A percentile compares a stretch with the other conserved stretches of the same genome.
Conservation (phyloP, 2,113 vertebrate genomes). For the Hylia prasina region DNA sequence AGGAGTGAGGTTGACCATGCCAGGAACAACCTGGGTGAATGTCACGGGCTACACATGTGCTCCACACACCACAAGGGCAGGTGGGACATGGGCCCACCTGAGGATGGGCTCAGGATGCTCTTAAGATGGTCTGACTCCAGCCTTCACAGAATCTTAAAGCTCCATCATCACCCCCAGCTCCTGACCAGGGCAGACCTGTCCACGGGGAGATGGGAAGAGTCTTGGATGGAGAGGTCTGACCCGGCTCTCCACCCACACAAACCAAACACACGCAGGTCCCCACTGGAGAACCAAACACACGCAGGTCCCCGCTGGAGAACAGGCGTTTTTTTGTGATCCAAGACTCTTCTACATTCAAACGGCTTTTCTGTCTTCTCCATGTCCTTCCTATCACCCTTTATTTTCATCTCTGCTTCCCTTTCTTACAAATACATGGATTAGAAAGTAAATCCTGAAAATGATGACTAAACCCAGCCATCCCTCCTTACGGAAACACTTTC, state of each 20-base stretch:
- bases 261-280: neutral
- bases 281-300: neutral
- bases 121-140: neutral
- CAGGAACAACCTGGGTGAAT: fast-evolving
- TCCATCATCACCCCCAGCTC: neutral
- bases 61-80: fast-evolving
- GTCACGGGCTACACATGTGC: neutral
- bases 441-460: conserved; percentile 49
- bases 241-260: neutral
- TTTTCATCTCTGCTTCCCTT: conserved; percentile 18
- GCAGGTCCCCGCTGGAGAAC: neutral
- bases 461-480: conserved; percentile 52
- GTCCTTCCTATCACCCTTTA: conserved; percentile 23
- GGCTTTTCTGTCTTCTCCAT: neutral
- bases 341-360: neutral
- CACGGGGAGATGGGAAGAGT: neutral
- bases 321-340: fast-evolving
- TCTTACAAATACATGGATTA: neutral
- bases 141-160: neutral
- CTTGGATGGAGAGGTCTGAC: neutral
- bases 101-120: neutral
- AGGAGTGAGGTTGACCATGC: neutral
- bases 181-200: neutral
- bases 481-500: conserved; percentile 59
- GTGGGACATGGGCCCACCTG: fast-evolving